Base-by-base conservation (phyloP, 1,140 invertebrate species). In the Bombus polaris region DNA sequence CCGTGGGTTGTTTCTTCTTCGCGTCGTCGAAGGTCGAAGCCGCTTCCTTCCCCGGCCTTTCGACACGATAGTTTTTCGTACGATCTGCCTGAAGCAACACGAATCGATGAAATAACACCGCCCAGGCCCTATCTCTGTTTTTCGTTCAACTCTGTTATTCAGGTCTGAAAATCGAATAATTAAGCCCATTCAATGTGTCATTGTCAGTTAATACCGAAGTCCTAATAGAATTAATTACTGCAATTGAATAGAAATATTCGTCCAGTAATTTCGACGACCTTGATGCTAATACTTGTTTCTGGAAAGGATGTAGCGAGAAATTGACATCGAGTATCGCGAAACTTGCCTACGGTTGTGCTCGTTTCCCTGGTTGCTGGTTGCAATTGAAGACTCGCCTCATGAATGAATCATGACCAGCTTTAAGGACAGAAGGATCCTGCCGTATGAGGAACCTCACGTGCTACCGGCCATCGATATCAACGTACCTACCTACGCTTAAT, bases 341-440 rank as follows among this genome's bases (percentile, higher is more conserved):
- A 76, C 78, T 87, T 32, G 22, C 57, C 35, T n/a, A 75, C 15
- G 75, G 65, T 42, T 47, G n/a, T 83, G 66, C 76, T 88, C 57
- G 68, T 83, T 84, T 87, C 86, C 72, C 53, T 28, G 70, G 37
- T 80, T 37, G 57, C 59, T 35, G 62, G 66, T 81, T 76, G 47
- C 88, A 47, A 78, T 85, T 37, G 86, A 77, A 87, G 71, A 47
- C 66, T 77, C 62, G 44, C 77, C 79, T 89, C 74, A 88, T 90
- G 89, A 90, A 90, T 90, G 89, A 81, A 86, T 83, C 86, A 78
- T 87, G 89, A 88, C 81, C 82, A 75, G 70, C 59, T 90, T 88
- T 89, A 83, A 89, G 82, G 82, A 86, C 37, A 18, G 37, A 76
- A 66, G 88, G 76, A 84, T 90, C 77, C 77, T 72, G 57, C 76